These are phyloP conservation scores for Neofelis nebulosa DNA, from an alignment of 2,113 vertebrate species.

Conservation along the genomic window DNA sequence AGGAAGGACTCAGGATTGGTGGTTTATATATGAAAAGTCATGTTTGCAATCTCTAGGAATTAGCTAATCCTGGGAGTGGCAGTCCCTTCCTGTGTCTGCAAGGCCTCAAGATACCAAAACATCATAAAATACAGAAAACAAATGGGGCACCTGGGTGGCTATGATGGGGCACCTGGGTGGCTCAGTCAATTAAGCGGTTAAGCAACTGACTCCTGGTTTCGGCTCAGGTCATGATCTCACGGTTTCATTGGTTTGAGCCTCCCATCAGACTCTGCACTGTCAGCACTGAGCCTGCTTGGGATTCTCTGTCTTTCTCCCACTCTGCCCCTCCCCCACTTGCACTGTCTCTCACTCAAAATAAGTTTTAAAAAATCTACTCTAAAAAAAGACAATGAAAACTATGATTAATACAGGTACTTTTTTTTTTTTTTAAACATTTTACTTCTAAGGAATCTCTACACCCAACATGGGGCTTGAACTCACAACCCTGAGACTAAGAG, in stretches of 20 bases:
- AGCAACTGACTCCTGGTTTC: too few relatives aligned
- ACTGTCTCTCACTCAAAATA: too few relatives aligned
- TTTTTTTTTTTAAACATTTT: too few relatives aligned
- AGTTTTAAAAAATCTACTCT: too few relatives aligned
- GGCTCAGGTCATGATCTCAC: too few relatives aligned
- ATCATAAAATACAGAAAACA: neutral
- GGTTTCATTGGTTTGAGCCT: too few relatives aligned
- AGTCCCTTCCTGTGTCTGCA: neutral
- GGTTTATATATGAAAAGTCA: neutral
- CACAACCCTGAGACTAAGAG: neutral
- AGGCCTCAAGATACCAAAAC: neutral
- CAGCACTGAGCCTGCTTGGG: too few relatives aligned
- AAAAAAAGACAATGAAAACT: neutral
- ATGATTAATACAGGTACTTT: too few relatives aligned
- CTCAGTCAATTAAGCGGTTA: too few relatives aligned
- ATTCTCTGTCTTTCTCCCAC: too few relatives aligned
- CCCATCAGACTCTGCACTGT: too few relatives aligned
- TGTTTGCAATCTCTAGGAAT: neutral
- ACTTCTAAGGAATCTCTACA: neutral
- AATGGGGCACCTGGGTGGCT: neutral
- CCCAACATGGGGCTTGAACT: neutral
- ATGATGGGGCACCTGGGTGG: neutral
- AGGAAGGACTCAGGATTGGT: neutral
- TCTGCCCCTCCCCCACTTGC: too few relatives aligned
- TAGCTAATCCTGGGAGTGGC: neutral